Evolutionary conservation across 2,113 vertebrate species (phyloP).

Genomic region (Stigmatopora nigra): DNA sequence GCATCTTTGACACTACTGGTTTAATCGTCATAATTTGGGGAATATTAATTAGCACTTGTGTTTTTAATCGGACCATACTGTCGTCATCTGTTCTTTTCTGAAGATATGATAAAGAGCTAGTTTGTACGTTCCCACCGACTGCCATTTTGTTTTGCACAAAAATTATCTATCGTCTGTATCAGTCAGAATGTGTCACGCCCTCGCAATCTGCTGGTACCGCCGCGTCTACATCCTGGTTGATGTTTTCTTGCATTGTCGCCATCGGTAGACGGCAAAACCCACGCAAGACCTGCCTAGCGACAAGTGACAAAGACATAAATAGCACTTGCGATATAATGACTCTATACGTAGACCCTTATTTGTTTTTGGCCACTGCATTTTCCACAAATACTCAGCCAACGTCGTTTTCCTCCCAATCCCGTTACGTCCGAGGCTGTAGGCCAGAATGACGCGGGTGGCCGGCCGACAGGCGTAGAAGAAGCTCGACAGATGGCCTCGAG

Average conservation of each 20-base stretch:
- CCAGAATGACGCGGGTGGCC: conserved; percentile 33
- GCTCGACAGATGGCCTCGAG: conserved; percentile 57
- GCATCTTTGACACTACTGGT: too few relatives aligned
- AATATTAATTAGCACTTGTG: background rate
- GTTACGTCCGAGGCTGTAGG: background rate
- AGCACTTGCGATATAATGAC: background rate
- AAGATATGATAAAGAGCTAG: background rate
- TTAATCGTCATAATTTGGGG: too few relatives aligned
- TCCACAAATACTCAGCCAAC: background rate
- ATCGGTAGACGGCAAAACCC: background rate
- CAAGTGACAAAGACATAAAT: background rate
- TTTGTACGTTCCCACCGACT: background rate
- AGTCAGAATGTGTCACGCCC: background rate
- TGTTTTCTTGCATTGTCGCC: background rate
- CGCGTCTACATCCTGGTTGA: background rate
- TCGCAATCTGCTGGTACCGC: background rate
- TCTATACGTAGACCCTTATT: background rate
- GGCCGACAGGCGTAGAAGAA: conserved; percentile 34
- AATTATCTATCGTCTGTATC: conserved; percentile 1
- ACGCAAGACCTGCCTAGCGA: background rate
- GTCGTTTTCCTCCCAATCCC: conserved; percentile 4
- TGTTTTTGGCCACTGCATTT: background rate
- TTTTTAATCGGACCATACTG: background rate
- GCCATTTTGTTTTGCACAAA: background rate
- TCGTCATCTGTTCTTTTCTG: background rate